phyloP scores from a whole-genome alignment of 2,888 invertebrate genomes.

The Conops quadrifasciatus region DNA sequence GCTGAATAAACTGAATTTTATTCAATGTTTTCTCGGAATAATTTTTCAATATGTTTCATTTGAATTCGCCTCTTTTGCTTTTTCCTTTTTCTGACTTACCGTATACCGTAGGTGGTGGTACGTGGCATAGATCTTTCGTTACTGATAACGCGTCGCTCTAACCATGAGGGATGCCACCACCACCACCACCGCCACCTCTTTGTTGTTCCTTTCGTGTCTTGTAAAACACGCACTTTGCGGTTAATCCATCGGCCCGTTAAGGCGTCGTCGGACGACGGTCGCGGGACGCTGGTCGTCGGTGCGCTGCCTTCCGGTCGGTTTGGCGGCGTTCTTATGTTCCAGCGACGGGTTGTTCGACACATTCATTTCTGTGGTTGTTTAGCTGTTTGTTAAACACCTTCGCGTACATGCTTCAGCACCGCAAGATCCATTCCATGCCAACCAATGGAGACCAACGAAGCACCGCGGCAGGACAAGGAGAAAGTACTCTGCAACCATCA shows the following conservation, averaged over 20 bases:
- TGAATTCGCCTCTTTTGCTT: constrained; percentile 36
- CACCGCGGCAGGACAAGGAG: too few species aligned
- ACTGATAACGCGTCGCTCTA: constrained; percentile 45
- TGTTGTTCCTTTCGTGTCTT: constrained; percentile 25
- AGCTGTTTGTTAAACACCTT: constrained; percentile 64
- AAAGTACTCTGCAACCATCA: neutral
- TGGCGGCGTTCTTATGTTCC: constrained; percentile 8
- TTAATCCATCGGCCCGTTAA: neutral
- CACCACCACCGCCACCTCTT: constrained; percentile 27
- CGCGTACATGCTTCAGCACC: constrained; percentile 49
- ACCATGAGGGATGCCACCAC: constrained; percentile 36
- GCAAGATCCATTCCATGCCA: neutral
- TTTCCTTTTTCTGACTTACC: too few species aligned
- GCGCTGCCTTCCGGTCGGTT: neutral
- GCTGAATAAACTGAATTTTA: constrained; percentile 17
- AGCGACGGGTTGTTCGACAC: neutral
- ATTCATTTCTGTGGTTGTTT: constrained; percentile 53
- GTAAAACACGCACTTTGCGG: constrained; percentile 36
- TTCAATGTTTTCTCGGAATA: constrained; percentile 18
- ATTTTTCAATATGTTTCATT: constrained; percentile 52
- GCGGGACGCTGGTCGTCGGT: neutral
- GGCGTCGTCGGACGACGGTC: neutral
- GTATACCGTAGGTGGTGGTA: constrained; percentile 18
- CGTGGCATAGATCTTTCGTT: constrained; percentile 54
- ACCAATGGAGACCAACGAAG: too few species aligned